A percentile compares a stretch with the other conserved stretches of the same genome.
phyloP scores from a whole-genome alignment of 2,797 vertebrate species.

The Benthosema pterotum region DNA sequence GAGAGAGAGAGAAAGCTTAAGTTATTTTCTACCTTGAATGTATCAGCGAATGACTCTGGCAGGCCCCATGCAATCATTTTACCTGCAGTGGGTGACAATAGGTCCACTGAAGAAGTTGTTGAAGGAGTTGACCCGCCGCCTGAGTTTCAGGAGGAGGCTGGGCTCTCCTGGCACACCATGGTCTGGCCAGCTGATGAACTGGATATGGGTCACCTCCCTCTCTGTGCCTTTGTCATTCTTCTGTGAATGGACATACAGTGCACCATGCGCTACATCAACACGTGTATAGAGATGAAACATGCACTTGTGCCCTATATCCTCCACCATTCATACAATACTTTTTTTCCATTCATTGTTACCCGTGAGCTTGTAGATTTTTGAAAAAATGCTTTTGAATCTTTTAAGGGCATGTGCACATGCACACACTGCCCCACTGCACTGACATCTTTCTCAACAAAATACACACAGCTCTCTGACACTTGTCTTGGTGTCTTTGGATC shows the following conservation, averaged over 20 bases:
- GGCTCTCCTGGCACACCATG: constrained; percentile 94
- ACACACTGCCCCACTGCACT: too few species aligned
- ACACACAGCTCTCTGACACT: not conserved
- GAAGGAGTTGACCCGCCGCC: constrained; percentile 91
- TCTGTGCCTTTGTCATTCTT: constrained; percentile 85
- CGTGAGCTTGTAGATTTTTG: too few species aligned
- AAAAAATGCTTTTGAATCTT: too few species aligned
- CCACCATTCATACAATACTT: too few species aligned
- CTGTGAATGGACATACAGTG: constrained; percentile 59
- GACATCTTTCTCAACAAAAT: not conserved
- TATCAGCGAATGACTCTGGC: too few species aligned
- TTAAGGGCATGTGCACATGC: too few species aligned
- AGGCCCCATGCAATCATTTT: not conserved
- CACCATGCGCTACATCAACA: too few species aligned
- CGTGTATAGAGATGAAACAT: too few species aligned
- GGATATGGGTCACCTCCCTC: constrained; percentile 94
- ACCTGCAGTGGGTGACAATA: constrained; percentile 96
- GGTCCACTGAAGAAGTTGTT: constrained; percentile 97
- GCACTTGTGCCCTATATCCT: too few species aligned
- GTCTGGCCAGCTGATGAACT: constrained; percentile 97
- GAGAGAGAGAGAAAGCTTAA: too few species aligned
- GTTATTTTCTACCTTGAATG: not conserved
- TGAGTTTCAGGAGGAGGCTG: constrained; percentile 91
- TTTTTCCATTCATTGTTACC: too few species aligned
- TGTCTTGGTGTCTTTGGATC: not conserved